Conservation (phyloP, 2,113 vertebrate species). For the Callorhinus ursinus region DNA sequence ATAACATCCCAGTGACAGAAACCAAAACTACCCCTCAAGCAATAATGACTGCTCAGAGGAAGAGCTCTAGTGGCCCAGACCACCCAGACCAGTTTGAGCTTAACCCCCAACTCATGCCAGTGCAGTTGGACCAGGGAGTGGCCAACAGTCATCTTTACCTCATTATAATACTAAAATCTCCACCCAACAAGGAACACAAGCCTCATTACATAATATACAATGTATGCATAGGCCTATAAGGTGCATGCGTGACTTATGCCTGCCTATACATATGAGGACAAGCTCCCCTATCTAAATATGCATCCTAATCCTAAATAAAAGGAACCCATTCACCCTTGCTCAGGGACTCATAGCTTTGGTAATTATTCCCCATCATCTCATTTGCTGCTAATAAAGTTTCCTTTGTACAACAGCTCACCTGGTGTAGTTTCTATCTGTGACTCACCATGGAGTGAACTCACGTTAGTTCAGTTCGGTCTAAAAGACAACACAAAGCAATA, state of each 20-base stretch:
- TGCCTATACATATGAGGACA: neutral
- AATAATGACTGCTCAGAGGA: neutral
- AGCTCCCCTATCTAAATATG: neutral
- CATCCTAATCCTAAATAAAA: neutral
- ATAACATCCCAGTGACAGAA: neutral
- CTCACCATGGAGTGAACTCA: neutral
- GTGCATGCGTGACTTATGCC: neutral
- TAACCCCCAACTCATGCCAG: neutral
- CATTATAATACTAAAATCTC: neutral
- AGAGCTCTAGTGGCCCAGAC: neutral
- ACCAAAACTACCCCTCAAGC: neutral
- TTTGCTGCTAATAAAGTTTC: neutral
- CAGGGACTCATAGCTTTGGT: neutral
- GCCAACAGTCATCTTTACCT: neutral
- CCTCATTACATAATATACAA: neutral
- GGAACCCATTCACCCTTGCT: neutral
- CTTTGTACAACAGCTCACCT: neutral
- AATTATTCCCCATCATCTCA: neutral
- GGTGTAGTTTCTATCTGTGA: neutral
- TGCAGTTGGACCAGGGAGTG: neutral
- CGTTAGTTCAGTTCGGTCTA: neutral
- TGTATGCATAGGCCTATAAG: neutral
- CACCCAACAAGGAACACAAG: neutral
- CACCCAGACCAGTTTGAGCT: neutral
- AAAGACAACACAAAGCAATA: neutral